Evolutionary conservation across 1,140 invertebrate species (phyloP), one percentile per base, ranked within the genome.

Genomic region (Anastrepha obliqua): DNA sequence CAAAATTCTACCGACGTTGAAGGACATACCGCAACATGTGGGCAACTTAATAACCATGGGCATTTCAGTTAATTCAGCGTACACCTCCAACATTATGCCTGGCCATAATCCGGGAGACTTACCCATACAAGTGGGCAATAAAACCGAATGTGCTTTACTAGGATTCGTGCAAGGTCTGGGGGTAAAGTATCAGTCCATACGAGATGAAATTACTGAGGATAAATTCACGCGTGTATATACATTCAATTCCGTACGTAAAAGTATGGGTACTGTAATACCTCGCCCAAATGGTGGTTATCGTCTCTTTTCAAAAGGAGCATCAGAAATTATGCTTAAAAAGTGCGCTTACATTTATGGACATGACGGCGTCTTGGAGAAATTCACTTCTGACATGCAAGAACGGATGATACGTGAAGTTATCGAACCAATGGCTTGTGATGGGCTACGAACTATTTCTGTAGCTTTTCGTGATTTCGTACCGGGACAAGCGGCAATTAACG

Each of bases 291-390:
- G 96, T 90, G 98, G 98, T 60, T 99, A 96, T 94, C 95, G 99
- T 89, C 95, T 99, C 87, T 99, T 97, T 94, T 98, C 98, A 86
- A 99, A 99, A 95, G 99, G 99, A 93, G 99, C 99, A 93, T 99
- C 98, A 86, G 99, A 99, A 95, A 99, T 99, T 91, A 97, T 99
- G 89, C 96, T 99, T 94, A 98, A 98, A 95, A 99, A 99, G 98
- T 99, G 99, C 95, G 96, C 98, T 92, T 99, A 97, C 94, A 98
- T 99, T 90, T 97, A 99, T 94, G 98, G 98, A 86, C 96, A 97
- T 93, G 96, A 99, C 90, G 99, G 98, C 89, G 95, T 97, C 90
- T 93, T 99, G 90, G 96, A 98, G 91, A 97, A 97, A 92, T 99
- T 99, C 94, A 97, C 97, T 20, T 94, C 96, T 88, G 97, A 98